These are phyloP conservation scores for Hexactinellida sp. DNA, from an alignment of 37 sponge, comb jelly and placozoan genomes.

Conservation along the genomic window DNA sequence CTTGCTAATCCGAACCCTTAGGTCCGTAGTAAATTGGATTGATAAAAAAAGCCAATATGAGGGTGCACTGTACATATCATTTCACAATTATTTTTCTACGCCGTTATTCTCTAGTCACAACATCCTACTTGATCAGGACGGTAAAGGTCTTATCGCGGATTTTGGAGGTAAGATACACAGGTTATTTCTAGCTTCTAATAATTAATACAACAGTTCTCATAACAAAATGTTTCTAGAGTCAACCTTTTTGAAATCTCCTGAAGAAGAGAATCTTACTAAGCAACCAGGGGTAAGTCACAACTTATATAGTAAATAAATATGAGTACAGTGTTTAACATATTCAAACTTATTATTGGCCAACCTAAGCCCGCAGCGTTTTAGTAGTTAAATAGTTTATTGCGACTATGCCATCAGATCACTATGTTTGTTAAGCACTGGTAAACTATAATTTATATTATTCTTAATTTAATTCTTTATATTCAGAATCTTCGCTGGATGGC, in stretches of 20 bases:
- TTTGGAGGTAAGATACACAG: slow-evolving; percentile 26
- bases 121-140: slow-evolving; percentile 29
- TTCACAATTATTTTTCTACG: background rate
- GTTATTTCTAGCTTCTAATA: background rate
- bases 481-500: slow-evolving; percentile 46
- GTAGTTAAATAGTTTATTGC: too few species aligned
- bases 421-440: background rate
- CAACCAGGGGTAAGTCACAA: slow-evolving; percentile 42
- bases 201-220: background rate
- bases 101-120: slow-evolving; percentile 24
- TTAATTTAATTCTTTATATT: background rate
- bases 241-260: slow-evolving; percentile 21
- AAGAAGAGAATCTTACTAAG: slow-evolving; percentile 29
- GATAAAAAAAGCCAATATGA: too few species aligned
- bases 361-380: too few species aligned
- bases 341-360: background rate
- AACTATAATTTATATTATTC: background rate
- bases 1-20: too few species aligned
- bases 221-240: slow-evolving; percentile 42
- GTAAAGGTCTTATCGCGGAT: slow-evolving; percentile 26
- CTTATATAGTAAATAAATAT: background rate
- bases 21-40: too few species aligned
- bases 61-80: background rate
- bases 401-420: too few species aligned
- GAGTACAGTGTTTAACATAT: background rate